Evolutionary conservation across 1,140 invertebrate genomes (phyloP), one percentile per base, ranked within the genome.

Genomic region (Drosophila baimaii): DNA sequence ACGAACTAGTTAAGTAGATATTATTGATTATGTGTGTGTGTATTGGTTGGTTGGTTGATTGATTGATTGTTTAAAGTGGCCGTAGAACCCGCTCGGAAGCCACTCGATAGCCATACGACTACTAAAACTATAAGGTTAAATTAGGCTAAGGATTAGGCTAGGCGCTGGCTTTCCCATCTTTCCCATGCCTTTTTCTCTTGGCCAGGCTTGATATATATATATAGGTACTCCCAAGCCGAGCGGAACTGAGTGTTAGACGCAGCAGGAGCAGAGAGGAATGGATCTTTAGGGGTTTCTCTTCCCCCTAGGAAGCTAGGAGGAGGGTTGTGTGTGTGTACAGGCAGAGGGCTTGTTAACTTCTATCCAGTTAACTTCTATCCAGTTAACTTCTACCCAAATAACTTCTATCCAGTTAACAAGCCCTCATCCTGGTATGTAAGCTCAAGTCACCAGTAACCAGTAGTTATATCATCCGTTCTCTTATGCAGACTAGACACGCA

Each of bases 161-260:
- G 57, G 66, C 74, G 81, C 62, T 31, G 62, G 63, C 65, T 52
- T n/a, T n/a, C n/a, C n/a, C n/a, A 82, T 73, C 47, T 80, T 88
- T 88, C 72, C 83, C 79, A 83, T 83, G 79, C 54, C 75, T 62
- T 73, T 74, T 43, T 17, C 66, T 47, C 25, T n/a, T n/a, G n/a
- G 68, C 66, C 33, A 56, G 35, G n/a, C 65, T 69, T 49, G 25
- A 55, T 55, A n/a, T n/a, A n/a, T n/a, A 17, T 17, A 5, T 2
- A 1, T 10, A 17, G 15, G 37, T 49, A 49, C 23, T 76, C 21
- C 23, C 35, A 64, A 59, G 81, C 46, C 52, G 68, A 64, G 61
- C 76, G 69, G 35, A 74, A 86, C 79, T 88, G 68, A 51, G 63
- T 86, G 83, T 86, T 86, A 86, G 82, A 88, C 81, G 81, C 81